Evolutionary conservation across 1,140 invertebrate species (phyloP), one percentile per base, ranked within the genome.

Genomic region (Laodelphax striatellus): DNA sequence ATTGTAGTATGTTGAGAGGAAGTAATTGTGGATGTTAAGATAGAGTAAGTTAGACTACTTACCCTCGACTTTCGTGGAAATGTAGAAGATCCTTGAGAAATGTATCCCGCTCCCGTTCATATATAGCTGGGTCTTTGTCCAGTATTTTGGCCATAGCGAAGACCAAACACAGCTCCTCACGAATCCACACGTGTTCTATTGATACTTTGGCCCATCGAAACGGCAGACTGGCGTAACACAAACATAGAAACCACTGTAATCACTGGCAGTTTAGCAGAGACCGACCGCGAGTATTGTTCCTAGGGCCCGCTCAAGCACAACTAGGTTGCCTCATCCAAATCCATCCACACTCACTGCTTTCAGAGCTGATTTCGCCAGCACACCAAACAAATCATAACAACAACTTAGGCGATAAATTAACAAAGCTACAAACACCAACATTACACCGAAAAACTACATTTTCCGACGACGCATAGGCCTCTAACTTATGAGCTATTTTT

Each of bases 41-140:
- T 14, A 22, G 13, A 34, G 28, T n/a, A n/a, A n/a, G n/a, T 41
- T 34, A 52, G 17, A 14, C 14, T 65, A 79, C 80, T 82, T 76
- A 93, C 89, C 89, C 88, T 76, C 88, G 82, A 62, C 82, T 83
- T 60, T 88, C 85, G 72, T 92, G 90, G 70, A 92, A 92, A 68
- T 88, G 86, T 65, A 82, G 81, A 64, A 92, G 75, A 68, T 91
- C 89, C 67, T 83, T 81, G 63, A 91, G 74, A 76, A 93, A 93
- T 64, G 52, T 55, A 62, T 82, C 80, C 66, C 83, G 81, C 73
- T 87, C 85, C 74, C 80, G 78, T 69, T 81, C 76, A 74, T 86
- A 87, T 65, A 78, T 80, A 72, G 78, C 79, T 66, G 82, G 79
- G 74, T 86, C 84, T 80, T 86, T 86, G 75, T 82, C 82, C 68